Conservation (phyloP, 2,113 vertebrate genomes). For the Archilochus colubris region DNA sequence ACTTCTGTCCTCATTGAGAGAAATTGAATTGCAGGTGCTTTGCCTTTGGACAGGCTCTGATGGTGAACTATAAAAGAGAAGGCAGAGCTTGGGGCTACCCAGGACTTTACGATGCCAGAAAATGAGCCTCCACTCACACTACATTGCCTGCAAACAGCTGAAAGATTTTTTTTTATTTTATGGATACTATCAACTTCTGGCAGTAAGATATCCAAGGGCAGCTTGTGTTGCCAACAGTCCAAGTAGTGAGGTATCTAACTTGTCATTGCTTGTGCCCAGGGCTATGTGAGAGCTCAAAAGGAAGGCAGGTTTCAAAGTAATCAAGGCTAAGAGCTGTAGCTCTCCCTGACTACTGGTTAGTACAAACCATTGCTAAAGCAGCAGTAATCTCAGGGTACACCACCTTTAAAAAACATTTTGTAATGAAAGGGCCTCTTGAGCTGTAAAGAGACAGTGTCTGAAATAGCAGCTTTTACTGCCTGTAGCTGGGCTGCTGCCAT, state of each 20-base stretch:
- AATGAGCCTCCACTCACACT: not conserved
- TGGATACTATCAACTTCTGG: not conserved
- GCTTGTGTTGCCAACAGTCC: not conserved
- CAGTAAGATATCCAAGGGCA: not conserved
- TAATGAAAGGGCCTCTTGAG: conserved; percentile 20
- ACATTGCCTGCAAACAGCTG: not conserved
- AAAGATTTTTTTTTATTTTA: not conserved
- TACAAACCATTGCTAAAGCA: not conserved
- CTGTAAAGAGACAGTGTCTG: not conserved
- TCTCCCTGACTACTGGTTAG: conserved; percentile 27
- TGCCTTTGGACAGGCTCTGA: not conserved
- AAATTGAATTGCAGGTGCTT: not conserved
- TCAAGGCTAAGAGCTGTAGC: conserved; percentile 12
- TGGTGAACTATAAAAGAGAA: not conserved
- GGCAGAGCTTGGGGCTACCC: not conserved
- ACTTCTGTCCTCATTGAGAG: not conserved
- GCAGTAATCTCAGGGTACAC: not conserved
- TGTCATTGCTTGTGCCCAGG: not conserved
- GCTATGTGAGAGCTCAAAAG: not conserved
- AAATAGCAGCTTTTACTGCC: not conserved
- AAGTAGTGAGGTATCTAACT: not conserved
- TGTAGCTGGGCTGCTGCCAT: not conserved
- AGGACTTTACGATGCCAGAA: not conserved
- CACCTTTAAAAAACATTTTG: conserved; percentile 18
- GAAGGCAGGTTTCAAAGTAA: conserved; percentile 7